phyloP scores from a whole-genome alignment of 2,113 vertebrate genomes.

The Alectura lathami region DNA sequence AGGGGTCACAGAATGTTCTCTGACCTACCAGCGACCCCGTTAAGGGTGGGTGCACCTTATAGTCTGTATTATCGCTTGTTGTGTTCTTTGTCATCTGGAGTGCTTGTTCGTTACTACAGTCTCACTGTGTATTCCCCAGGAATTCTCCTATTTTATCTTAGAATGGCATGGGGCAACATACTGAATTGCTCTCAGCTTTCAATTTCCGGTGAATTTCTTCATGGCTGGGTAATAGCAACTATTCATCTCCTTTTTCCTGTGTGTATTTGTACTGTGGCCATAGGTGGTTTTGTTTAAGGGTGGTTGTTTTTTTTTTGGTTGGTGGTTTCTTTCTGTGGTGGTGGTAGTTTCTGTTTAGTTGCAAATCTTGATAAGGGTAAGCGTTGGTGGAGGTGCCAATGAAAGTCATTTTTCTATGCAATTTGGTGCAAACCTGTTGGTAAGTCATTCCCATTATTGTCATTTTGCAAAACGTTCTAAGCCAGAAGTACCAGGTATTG shows the following conservation, averaged over 20 bases:
- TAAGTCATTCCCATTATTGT: constrained; percentile 68
- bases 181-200: not conserved
- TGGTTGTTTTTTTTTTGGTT: not conserved
- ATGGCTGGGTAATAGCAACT: not conserved
- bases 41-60: not conserved
- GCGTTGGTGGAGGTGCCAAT: not conserved
- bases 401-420: not conserved
- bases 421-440: constrained; percentile 34
- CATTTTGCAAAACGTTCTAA: constrained; percentile 21
- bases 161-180: not conserved
- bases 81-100: not conserved
- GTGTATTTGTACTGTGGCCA: not conserved
- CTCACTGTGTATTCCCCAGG: not conserved
- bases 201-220: not conserved
- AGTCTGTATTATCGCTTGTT: not conserved
- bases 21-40: not conserved
- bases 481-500: not conserved
- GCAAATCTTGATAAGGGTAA: not conserved
- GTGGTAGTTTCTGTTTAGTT: not conserved
- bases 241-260: not conserved
- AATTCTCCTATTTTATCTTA: not conserved
- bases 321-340: not conserved
- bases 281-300: not conserved
- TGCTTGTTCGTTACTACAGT: not conserved
- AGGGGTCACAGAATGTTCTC: not conserved